A percentile compares a stretch with the other conserved stretches of the same genome.
Evolutionary conservation across 2,113 vertebrate species (phyloP).

Genomic region (Dryoscopus gambensis): DNA sequence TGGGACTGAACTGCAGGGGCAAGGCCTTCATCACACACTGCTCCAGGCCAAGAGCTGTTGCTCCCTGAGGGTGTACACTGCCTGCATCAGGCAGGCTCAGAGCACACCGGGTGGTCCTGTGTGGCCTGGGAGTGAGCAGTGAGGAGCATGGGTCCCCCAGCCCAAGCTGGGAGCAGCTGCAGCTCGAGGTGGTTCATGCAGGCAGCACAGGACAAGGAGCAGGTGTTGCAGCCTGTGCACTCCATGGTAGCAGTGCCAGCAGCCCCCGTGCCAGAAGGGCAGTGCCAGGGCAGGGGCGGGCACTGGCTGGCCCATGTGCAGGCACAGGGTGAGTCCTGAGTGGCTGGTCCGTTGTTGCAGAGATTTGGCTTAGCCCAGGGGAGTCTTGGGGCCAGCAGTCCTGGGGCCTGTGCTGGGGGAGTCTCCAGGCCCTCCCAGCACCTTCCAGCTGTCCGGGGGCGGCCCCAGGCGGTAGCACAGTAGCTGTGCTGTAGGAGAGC

Average conservation of each 20-base stretch:
- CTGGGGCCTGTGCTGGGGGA: not conserved
- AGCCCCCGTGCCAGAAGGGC: rapidly evolving
- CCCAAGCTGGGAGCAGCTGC: not conserved
- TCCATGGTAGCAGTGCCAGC: not conserved
- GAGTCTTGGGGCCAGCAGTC: not conserved
- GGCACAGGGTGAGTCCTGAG: constrained; percentile 58
- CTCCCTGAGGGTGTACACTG: not conserved
- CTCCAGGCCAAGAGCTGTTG: not conserved
- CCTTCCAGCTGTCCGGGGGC: not conserved
- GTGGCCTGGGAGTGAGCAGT: not conserved
- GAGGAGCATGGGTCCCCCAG: not conserved
- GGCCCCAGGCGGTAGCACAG: not conserved
- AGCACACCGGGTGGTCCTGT: not conserved
- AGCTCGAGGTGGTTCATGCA: not conserved
- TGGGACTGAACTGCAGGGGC: not conserved
- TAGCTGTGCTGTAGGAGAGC: not conserved
- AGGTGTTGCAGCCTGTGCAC: not conserved
- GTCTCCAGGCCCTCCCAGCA: not conserved
- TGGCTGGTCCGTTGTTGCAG: not conserved
- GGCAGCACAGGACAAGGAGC: not conserved
- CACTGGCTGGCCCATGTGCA: not conserved
- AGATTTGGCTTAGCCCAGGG: not conserved
- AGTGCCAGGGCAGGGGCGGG: not conserved
- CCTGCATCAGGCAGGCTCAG: not conserved
- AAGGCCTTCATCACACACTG: not conserved